These are phyloP conservation scores for Hemicrepidius hirtus DNA, from an alignment of 2,888 invertebrate genomes.

Conservation along the genomic window DNA sequence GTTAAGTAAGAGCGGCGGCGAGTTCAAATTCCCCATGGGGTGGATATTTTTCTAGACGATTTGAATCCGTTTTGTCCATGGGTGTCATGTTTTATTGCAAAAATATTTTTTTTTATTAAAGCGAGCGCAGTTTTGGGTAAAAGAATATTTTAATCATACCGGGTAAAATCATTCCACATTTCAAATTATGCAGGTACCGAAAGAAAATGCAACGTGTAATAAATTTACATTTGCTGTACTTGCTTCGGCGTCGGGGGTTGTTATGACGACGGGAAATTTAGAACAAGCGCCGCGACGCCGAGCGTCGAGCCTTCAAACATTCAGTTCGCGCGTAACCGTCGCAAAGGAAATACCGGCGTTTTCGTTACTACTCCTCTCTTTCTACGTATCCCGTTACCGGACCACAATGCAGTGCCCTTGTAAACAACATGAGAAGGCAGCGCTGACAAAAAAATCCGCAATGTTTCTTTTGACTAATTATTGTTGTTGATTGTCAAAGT, in stretches of 20 bases:
- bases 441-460: background rate
- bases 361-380: too few relatives aligned
- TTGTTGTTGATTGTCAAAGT: background rate
- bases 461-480: background rate
- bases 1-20: too few relatives aligned
- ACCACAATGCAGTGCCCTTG: background rate
- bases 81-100: too few relatives aligned
- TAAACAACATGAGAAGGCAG: background rate
- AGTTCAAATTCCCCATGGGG: too few relatives aligned
- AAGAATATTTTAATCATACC: too few relatives aligned
- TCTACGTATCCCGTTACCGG: background rate
- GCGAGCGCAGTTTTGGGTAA: too few relatives aligned
- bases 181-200: background rate
- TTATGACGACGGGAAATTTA: constrained; percentile 37
- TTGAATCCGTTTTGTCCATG: too few relatives aligned
- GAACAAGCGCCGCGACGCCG: constrained; percentile 36
- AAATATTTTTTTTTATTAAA: too few relatives aligned
- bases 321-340: constrained; percentile 36
- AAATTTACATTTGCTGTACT: constrained; percentile 26
- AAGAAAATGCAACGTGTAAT: constrained; percentile 8
- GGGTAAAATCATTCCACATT: background rate
- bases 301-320: constrained; percentile 23
- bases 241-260: constrained; percentile 31
- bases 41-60: too few relatives aligned
- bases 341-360: background rate